Conservation (phyloP, 2,113 vertebrate genomes). For the Bombycilla garrulus region DNA sequence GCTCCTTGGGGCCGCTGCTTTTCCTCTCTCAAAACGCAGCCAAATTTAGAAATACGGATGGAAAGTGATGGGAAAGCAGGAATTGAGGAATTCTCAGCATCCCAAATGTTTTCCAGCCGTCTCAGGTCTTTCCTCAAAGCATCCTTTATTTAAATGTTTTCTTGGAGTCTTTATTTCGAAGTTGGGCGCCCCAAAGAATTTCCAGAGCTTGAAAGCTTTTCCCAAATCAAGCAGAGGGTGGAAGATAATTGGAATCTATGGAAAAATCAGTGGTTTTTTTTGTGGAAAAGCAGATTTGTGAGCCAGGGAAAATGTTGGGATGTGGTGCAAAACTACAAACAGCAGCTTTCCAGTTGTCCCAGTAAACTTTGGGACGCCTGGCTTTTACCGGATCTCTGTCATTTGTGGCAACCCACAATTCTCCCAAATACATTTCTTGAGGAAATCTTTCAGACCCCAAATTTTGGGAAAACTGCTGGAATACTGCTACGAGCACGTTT, state of each 20-base stretch:
- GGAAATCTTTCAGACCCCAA: background rate
- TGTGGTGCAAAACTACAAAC: too few species aligned
- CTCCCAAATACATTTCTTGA: background rate
- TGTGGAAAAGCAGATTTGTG: background rate
- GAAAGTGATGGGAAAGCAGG: background rate
- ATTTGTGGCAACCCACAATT: background rate
- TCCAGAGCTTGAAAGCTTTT: background rate
- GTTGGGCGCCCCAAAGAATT: rapidly evolving
- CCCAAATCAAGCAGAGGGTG: background rate
- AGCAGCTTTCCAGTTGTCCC: background rate
- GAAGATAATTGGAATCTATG: background rate
- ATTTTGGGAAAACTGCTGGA: background rate
- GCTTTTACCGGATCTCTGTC: background rate
- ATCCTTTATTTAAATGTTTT: background rate
- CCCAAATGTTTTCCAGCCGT: background rate
- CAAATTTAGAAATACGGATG: background rate
- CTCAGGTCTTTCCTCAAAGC: background rate
- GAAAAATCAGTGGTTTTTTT: background rate
- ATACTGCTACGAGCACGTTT: rapidly evolving
- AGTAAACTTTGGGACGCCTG: background rate
- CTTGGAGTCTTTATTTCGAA: background rate
- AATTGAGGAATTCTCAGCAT: background rate
- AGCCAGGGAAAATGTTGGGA: background rate
- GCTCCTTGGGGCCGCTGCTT: background rate
- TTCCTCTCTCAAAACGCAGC: background rate